Percentiles rank a stretch among this genome's conserved stretches.
Conservation (phyloP, 2,797 vertebrate species). For the Sebastes paucispinis region DNA sequence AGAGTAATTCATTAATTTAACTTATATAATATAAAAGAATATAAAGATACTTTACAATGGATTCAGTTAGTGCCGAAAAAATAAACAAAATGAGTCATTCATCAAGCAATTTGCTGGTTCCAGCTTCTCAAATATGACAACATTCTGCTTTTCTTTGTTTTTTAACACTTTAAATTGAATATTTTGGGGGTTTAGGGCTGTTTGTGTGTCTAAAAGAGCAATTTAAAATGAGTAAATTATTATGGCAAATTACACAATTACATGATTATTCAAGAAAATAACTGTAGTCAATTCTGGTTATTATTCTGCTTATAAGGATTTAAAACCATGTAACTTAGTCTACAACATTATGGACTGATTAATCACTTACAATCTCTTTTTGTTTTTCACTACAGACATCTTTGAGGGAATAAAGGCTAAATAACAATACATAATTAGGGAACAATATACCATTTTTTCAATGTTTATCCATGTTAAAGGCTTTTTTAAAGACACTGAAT, state of each 20-base stretch:
- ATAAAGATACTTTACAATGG: not conserved
- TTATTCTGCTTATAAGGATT: not conserved
- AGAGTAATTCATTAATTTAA: not conserved
- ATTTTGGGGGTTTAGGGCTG: not conserved
- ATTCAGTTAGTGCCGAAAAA: not conserved
- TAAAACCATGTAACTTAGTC: not conserved
- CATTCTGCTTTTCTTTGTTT: not conserved
- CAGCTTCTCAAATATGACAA: not conserved
- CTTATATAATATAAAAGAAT: not conserved
- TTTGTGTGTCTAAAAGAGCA: not conserved
- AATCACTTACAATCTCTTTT: not conserved
- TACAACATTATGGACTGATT: not conserved
- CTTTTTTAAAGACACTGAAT: not conserved
- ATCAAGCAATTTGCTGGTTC: not conserved
- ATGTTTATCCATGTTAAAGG: not conserved
- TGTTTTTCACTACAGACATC: fast-evolving
- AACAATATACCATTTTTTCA: not conserved
- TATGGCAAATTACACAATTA: not conserved
- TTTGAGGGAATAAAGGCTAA: not conserved
- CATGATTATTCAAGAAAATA: not conserved
- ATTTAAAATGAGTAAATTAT: not conserved
- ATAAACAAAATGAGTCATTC: not conserved
- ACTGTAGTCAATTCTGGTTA: not conserved
- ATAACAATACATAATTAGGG: not conserved
- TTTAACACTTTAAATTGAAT: not conserved